Evolutionary conservation across 92 coral and sea anemone species (phyloP), one percentile per base, ranked within the genome.

Genomic region (Porites rus): DNA sequence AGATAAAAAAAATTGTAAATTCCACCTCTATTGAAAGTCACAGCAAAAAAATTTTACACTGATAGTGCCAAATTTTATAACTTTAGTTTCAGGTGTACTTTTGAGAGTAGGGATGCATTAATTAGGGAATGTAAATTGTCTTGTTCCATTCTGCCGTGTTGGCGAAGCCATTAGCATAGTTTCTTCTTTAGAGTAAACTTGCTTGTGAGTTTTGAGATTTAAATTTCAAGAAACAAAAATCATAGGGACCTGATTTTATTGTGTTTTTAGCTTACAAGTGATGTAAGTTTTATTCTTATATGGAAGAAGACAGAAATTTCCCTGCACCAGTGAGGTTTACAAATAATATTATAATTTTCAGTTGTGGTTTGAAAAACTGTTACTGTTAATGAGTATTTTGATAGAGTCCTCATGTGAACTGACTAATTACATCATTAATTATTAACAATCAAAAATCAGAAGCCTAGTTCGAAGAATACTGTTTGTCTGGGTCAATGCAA

Each of bases 131-230:
- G 46, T 38, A 38, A 79, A 79, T 79, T 66, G 24, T 74, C 51
- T 19, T 12, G 21, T 51, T 66, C 62, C 25, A 21, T 79, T 78
- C 38, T 65, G 67, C 50, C 38, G 6, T 63, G 72, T 67, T 43
- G 24, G 72, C 21, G 25, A 52, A 51, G 38, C 74, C 51, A 79
- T 79, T 14, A 79, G 84, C 0, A 51, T 51, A 65, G 74, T 65
- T 79, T 46, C 65, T 79, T 51, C 62, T 65, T 79, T 50, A 21
- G 64, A 65, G 46, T 79, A 67, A 52, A 65, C 67, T 65, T 24
- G 22, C 64, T 67, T 50, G 84, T 65, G 64, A 52, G 80, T 66
- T 51, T 79, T 66, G 65, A 72, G 51, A 51, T 51, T 79, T 50
- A 24, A 66, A 1, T 11, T 51, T 20, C 8, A 31, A 61, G 64